Conservation (phyloP, 2,888 invertebrate species). For the Leucophora obtusa region DNA sequence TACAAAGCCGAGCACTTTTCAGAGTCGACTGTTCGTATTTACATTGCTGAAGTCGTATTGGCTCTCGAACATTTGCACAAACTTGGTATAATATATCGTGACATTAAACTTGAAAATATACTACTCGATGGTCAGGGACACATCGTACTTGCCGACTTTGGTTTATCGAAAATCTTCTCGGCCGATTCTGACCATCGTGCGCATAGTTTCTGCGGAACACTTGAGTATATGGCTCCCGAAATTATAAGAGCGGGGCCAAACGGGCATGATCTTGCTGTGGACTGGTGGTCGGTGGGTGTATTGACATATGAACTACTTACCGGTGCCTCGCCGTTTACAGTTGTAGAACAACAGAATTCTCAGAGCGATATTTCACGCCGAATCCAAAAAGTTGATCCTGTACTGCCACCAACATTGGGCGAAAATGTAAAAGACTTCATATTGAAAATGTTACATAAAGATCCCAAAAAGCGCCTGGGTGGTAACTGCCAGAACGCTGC, state of each 20-base stretch:
- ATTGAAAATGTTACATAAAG: conserved; percentile 90
- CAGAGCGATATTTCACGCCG: conserved; percentile 96
- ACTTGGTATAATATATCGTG: conserved; percentile 98
- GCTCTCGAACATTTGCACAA: conserved; percentile 97
- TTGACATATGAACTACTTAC: conserved; percentile 97
- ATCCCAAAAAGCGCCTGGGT: conserved; percentile 90
- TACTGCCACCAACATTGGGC: conserved; percentile 91
- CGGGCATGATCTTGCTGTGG: conserved; percentile 98
- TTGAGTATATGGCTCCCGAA: conserved; percentile 98
- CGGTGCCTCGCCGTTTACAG: conserved; percentile 98
- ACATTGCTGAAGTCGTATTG: conserved; percentile 96
- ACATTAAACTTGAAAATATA: conserved; percentile 98
- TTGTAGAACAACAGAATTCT: conserved; percentile 94
- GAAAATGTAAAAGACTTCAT: conserved; percentile 86
- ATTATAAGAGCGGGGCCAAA: conserved; percentile 89
- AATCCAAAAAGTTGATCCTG: conserved; percentile 92
- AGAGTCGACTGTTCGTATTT: conserved; percentile 93
- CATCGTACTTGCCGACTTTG: conserved; percentile 98
- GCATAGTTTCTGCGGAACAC: conserved; percentile 98
- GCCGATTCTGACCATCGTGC: conserved; percentile 86
- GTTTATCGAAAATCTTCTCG: conserved; percentile 93
- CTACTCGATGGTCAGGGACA: conserved; percentile 96
- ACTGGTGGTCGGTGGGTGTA: conserved; percentile 99
- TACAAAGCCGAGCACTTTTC: conserved; percentile 96
- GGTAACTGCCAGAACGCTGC: conserved; percentile 90